Conservation (phyloP, 2,113 vertebrate genomes). For the Pungitius pungitius region DNA sequence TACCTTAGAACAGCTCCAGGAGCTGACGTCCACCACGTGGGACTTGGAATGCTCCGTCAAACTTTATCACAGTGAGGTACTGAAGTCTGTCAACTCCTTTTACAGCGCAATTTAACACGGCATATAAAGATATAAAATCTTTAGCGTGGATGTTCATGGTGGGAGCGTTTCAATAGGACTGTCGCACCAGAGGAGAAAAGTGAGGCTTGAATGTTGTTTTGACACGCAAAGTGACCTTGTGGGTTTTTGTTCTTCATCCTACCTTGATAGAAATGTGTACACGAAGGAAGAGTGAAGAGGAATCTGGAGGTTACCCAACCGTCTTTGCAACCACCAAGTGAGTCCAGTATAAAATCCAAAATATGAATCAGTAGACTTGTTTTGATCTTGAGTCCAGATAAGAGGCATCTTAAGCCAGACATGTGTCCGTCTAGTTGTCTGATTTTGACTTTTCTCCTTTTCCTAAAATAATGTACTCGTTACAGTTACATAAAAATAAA, state of each 20-base stretch:
- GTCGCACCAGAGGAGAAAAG: background rate
- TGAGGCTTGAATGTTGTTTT: background rate
- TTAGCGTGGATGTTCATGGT: background rate
- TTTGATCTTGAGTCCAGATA: background rate
- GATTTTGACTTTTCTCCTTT: background rate
- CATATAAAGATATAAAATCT: background rate
- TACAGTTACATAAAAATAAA: background rate
- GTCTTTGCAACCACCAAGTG: slow-evolving; percentile 62
- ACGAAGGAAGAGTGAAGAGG: slow-evolving; percentile 67
- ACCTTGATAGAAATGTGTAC: slow-evolving; percentile 61
- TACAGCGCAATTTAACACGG: background rate
- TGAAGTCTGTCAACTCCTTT: background rate
- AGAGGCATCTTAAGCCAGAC: background rate
- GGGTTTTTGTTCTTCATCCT: background rate
- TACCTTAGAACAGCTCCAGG: slow-evolving; percentile 70
- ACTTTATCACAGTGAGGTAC: slow-evolving; percentile 64
- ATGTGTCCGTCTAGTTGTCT: background rate
- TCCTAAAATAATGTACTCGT: background rate
- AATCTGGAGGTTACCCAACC: slow-evolving; percentile 71
- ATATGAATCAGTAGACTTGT: background rate
- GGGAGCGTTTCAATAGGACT: background rate
- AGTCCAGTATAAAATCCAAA: slow-evolving; percentile 72
- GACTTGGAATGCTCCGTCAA: slow-evolving; percentile 73
- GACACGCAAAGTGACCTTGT: background rate
- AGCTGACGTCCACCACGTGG: slow-evolving; percentile 72